Percentiles rank a stretch among this genome's conserved stretches.
phyloP scores from a whole-genome alignment of 2,113 vertebrate genomes.

The Austrofundulus limnaeus region DNA sequence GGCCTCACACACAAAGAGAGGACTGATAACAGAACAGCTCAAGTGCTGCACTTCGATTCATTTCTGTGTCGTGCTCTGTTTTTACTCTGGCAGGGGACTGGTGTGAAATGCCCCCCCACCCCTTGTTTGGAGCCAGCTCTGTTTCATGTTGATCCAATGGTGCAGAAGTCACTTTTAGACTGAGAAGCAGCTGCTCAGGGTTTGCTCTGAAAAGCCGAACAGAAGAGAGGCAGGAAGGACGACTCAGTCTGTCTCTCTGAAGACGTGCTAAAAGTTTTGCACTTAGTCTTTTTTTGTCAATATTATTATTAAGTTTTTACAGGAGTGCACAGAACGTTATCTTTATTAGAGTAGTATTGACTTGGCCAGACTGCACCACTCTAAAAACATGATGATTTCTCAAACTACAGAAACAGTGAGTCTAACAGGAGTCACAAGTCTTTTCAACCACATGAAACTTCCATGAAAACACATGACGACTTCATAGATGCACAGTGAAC shows the following conservation, averaged over 20 bases:
- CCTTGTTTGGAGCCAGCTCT: constrained; percentile 9
- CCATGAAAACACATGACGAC: constrained; percentile 1
- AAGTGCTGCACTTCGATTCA: constrained; percentile 27
- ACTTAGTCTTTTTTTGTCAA: constrained; percentile 35
- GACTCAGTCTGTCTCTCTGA: constrained; percentile 37
- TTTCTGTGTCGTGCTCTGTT: constrained; percentile 36
- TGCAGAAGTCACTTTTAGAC: constrained; percentile 64
- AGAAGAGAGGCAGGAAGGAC: constrained; percentile 39
- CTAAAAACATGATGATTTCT: constrained; percentile 17
- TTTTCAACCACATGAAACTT: constrained; percentile 11
- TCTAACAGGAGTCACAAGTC: not conserved
- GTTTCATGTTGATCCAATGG: constrained; percentile 54
- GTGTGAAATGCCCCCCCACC: constrained; percentile 24
- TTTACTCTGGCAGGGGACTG: constrained; percentile 31
- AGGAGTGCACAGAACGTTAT: constrained; percentile 3
- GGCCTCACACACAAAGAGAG: constrained; percentile 2
- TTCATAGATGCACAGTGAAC: not conserved
- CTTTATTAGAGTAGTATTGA: constrained; percentile 11
- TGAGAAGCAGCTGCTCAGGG: constrained; percentile 54
- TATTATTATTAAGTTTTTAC: constrained; percentile 7
- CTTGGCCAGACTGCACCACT: constrained; percentile 1
- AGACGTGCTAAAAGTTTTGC: constrained; percentile 30
- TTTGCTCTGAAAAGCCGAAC: constrained; percentile 55
- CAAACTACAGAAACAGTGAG: constrained; percentile 11
- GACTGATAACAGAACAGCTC: constrained; percentile 14